Conservation (phyloP, 2,797 vertebrate species). For the Acrocephalus scirpaceus region DNA sequence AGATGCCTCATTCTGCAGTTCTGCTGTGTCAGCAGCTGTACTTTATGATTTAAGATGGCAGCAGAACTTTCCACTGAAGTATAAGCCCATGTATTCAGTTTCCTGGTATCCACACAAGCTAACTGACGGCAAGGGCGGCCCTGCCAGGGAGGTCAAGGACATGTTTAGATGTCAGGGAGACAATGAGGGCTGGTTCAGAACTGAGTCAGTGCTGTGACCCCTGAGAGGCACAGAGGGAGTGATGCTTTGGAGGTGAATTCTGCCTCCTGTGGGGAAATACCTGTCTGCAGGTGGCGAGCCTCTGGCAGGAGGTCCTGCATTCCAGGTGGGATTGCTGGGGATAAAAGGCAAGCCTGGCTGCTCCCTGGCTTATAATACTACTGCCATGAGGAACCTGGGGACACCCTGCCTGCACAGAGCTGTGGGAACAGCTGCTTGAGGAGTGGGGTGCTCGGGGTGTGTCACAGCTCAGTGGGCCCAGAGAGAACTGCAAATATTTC, state of each 20-base stretch:
- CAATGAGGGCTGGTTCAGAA: neutral
- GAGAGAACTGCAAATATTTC: neutral
- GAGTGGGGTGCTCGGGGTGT: neutral
- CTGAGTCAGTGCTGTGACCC: fast-evolving
- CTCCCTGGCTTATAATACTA: neutral
- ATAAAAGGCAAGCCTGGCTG: neutral
- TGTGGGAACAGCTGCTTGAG: neutral
- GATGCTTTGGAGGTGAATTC: neutral
- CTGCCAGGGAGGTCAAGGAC: neutral
- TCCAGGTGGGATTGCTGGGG: neutral
- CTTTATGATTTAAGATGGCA: conserved; percentile 43
- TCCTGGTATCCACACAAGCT: conserved; percentile 10
- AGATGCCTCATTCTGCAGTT: conserved; percentile 13
- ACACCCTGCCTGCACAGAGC: neutral
- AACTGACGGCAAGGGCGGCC: neutral
- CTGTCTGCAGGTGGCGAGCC: neutral
- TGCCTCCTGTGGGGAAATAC: neutral
- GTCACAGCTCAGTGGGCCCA: neutral
- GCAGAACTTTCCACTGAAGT: conserved; percentile 62
- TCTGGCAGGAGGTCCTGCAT: neutral
- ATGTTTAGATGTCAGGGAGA: neutral
- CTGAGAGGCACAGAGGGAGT: fast-evolving
- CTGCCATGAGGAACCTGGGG: fast-evolving
- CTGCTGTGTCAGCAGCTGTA: conserved; percentile 56
- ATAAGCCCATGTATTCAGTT: neutral